A percentile compares a stretch with the other conserved stretches of the same genome.
phyloP scores from a whole-genome alignment of 2,797 vertebrate genomes.

The Arrhamphus sclerolepis region DNA sequence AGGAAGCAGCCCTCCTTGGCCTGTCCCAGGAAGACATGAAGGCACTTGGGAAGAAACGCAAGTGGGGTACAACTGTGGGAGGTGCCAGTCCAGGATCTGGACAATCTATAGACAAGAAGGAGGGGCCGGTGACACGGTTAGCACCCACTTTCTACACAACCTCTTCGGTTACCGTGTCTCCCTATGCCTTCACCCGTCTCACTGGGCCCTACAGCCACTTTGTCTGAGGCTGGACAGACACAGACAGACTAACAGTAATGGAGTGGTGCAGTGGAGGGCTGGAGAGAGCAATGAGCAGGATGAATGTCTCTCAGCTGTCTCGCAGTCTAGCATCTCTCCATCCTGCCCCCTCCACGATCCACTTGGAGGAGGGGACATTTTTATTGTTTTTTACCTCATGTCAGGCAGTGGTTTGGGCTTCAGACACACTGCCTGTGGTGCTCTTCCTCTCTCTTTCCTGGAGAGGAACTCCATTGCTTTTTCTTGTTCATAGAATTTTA shows the following conservation, averaged over 20 bases:
- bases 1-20: slow-evolving; percentile 92
- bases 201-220: slow-evolving; percentile 97
- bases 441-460: slow-evolving; percentile 87
- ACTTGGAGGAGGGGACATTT: slow-evolving; percentile 64
- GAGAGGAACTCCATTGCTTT: slow-evolving; percentile 87
- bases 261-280: slow-evolving; percentile 61
- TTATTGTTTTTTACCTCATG: slow-evolving; percentile 95
- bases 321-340: slow-evolving; percentile 66
- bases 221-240: slow-evolving; percentile 81
- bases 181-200: slow-evolving; percentile 96
- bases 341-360: slow-evolving; percentile 62
- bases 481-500: slow-evolving; percentile 86
- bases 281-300: slow-evolving; percentile 57
- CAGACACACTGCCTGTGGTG: slow-evolving; percentile 91
- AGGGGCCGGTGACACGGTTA: slow-evolving; percentile 83
- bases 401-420: slow-evolving; percentile 86
- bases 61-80: slow-evolving; percentile 84
- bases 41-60: slow-evolving; percentile 93
- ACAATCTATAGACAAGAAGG: slow-evolving; percentile 89
- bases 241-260: slow-evolving; percentile 50
- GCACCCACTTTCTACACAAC: slow-evolving; percentile 89
- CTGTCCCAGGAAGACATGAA: slow-evolving; percentile 91
- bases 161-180: slow-evolving; percentile 92
- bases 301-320: slow-evolving; percentile 66
- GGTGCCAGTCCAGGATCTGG: slow-evolving; percentile 73